phyloP scores from a whole-genome alignment of 2,797 vertebrate species.

The Coracias cyanogaster region DNA sequence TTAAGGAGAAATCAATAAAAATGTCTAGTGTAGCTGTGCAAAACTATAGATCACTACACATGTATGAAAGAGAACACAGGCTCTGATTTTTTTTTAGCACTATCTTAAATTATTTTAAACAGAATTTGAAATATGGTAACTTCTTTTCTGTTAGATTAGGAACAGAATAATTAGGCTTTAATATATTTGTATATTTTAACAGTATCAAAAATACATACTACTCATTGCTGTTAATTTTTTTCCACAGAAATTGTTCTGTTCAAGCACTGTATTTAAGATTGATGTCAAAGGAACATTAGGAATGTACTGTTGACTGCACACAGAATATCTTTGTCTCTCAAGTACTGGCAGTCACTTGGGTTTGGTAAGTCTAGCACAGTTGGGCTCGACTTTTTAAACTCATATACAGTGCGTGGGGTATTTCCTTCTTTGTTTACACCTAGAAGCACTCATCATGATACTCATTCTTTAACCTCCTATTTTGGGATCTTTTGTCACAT shows the following conservation, averaged over 20 bases:
- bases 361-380: background rate
- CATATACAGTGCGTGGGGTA: rapidly evolving
- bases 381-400: background rate
- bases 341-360: background rate
- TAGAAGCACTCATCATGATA: background rate
- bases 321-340: background rate
- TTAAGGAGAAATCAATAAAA: background rate
- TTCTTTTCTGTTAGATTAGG: background rate
- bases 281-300: background rate
- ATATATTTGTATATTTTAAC: no score
- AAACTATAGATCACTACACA: background rate
- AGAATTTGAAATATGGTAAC: background rate
- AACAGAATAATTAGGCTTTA: no score
- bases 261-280: background rate
- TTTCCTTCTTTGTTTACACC: background rate
- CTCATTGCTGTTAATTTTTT: background rate
- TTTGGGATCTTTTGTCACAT: background rate
- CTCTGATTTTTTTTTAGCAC: background rate
- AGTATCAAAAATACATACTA: background rate
- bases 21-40: rapidly evolving
- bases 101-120: background rate
- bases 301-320: background rate
- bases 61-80: background rate
- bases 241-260: background rate
- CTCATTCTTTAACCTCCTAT: background rate